phyloP scores from a whole-genome alignment of 2,113 vertebrate species.

The Bungarus multicinctus region DNA sequence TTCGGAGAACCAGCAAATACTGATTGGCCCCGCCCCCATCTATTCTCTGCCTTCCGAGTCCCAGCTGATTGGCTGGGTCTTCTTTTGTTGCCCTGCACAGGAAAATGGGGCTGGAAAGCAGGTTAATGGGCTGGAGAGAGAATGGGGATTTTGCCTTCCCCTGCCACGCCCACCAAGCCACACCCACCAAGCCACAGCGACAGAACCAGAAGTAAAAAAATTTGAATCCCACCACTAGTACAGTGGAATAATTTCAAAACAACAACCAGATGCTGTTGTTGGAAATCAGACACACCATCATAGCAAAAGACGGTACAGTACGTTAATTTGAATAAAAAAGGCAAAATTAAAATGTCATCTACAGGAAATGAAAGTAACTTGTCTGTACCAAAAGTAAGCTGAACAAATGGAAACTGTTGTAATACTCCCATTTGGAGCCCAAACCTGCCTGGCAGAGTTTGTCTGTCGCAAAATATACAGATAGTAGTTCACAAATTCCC shows the following conservation, averaged over 20 bases:
- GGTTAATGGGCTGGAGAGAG: too few species aligned
- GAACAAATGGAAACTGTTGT: background rate
- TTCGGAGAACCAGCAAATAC: too few species aligned
- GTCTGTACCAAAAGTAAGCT: background rate
- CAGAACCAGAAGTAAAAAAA: too few species aligned
- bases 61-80: too few species aligned
- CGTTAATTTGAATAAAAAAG: background rate
- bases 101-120: too few species aligned
- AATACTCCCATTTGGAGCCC: background rate
- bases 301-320: background rate
- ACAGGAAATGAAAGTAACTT: background rate
- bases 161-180: too few species aligned
- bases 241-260: constrained; percentile 5
- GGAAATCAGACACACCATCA: background rate
- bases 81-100: too few species aligned
- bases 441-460: background rate
- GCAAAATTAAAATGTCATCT: background rate
- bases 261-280: background rate
- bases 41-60: too few species aligned
- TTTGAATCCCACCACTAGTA: background rate
- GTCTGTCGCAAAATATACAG: background rate
- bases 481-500: background rate
- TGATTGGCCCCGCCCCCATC: too few species aligned
- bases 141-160: too few species aligned
- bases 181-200: too few species aligned